Base-by-base conservation (phyloP, 1,140 invertebrate species). In the Acromyrmex heyeri region DNA sequence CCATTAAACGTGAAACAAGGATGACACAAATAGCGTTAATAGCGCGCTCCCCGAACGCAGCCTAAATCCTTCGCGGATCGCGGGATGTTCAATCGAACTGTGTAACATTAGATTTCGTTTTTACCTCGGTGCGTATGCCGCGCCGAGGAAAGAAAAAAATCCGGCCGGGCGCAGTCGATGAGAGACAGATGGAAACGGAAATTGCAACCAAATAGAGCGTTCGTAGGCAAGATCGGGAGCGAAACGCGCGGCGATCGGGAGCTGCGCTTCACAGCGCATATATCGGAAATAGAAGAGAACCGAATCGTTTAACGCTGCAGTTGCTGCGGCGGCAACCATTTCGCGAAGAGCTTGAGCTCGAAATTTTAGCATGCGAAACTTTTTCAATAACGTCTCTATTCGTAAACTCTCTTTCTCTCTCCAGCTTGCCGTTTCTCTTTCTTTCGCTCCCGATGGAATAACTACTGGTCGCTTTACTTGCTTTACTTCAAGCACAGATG, bases 151-250 rank as follows among this genome's bases (percentile, higher is more conserved):
- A 87, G 77, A 62, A 30, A 78, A 34, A 78, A 62, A 38, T 14
- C 7, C 16, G 10, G 3, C 1, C 38, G 30, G 48, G 30, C 76
- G 65, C 85, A 77, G 57, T 72, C 72, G 87, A 86, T 85, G 87
- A 89, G 87, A 88, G 82, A 89, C 85, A 86, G 88, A 89, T 88
- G 87, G 87, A 77, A 89, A 86, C 87, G 88, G 88, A 88, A 89
- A 89, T 89, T 89, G 88, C 88, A 61, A 81, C 67, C 82, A 88
- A 89, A 89, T 88, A 73, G 79, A 61, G 55, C 69, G 55, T 50
- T 34, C 69, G 76, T 61, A 24, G 57, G 83, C 82, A 85, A 65
- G 53, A 76, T 59, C 81, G 82, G 65, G 50, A 21, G 53, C 65
- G 38, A 77, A 48, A 21, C 16, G 8, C 16, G 30, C 14, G 7